phyloP scores from a whole-genome alignment of 2,888 invertebrate genomes.

The Monochamus alternatus region DNA sequence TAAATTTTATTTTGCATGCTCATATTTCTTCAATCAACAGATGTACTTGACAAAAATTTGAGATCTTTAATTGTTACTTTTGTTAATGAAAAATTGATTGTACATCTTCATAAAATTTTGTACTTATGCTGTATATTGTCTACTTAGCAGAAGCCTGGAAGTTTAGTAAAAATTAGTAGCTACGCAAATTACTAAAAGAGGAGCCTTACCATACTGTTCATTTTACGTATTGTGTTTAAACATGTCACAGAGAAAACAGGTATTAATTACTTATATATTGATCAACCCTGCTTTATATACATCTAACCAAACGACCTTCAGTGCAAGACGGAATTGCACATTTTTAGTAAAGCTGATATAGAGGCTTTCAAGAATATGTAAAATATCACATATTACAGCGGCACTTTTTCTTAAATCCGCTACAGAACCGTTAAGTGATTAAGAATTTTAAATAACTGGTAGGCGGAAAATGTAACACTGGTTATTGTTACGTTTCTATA shows the following conservation, averaged over 20 bases:
- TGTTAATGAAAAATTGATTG: too few relatives aligned
- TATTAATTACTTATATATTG: conserved; percentile 17
- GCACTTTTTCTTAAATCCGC: conserved; percentile 28
- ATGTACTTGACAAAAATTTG: too few relatives aligned
- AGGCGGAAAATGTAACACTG: conserved; percentile 19
- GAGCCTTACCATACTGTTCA: conserved; percentile 39
- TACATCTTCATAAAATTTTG: too few relatives aligned
- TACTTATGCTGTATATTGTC: too few relatives aligned
- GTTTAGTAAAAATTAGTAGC: background rate
- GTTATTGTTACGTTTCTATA: conserved; percentile 21
- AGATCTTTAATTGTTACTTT: too few relatives aligned
- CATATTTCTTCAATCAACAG: too few relatives aligned
- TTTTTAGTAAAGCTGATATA: conserved; percentile 38
- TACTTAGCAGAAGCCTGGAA: too few relatives aligned
- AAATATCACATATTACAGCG: conserved; percentile 27
- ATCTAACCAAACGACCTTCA: conserved; percentile 39
- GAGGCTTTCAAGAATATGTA: conserved; percentile 41
- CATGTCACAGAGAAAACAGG: conserved; percentile 29
- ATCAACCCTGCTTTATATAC: conserved; percentile 41
- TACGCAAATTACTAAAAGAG: background rate
- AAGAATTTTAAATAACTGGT: conserved; percentile 26
- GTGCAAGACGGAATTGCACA: conserved; percentile 38
- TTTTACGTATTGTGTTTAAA: conserved; percentile 19
- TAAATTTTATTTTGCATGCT: too few relatives aligned
- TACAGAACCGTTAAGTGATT: conserved; percentile 26